Percentiles rank a stretch among this genome's conserved stretches.
phyloP scores from a whole-genome alignment of 1,140 invertebrate species.

The Neodiprion virginianus region DNA sequence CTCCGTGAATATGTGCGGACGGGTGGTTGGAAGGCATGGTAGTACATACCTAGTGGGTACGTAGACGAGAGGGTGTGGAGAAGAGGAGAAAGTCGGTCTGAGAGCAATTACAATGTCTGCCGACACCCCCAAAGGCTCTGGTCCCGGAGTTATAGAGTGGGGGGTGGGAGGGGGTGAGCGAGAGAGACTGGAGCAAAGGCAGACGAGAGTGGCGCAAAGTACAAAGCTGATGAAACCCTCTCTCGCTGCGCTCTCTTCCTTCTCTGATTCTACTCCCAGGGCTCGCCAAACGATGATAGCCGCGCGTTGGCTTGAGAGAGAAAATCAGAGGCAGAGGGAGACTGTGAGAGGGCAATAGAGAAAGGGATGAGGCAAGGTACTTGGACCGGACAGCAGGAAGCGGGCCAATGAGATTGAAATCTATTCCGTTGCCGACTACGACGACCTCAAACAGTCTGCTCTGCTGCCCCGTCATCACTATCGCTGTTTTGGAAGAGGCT shows the following conservation, averaged over 20 bases:
- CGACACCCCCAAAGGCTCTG: slow-evolving; percentile 36
- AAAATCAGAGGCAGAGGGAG: neutral
- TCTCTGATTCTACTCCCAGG: neutral
- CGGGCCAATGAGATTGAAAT: slow-evolving; percentile 7
- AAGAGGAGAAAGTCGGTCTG: slow-evolving; percentile 32
- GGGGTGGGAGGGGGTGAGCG: neutral
- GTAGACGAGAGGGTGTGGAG: slow-evolving; percentile 16
- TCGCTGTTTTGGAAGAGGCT: too few species aligned
- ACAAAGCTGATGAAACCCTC: neutral
- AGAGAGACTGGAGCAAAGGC: neutral
- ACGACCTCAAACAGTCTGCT: too few species aligned
- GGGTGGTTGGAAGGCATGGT: too few species aligned
- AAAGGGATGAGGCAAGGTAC: neutral
- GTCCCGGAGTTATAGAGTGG: neutral
- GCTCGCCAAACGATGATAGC: too few species aligned
- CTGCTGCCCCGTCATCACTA: too few species aligned
- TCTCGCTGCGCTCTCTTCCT: neutral
- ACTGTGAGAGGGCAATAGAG: neutral
- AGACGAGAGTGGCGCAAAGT: neutral
- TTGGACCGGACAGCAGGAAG: neutral
- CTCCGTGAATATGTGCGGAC: too few species aligned
- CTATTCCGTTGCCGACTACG: neutral
- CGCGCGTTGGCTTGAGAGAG: neutral
- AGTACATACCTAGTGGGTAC: too few species aligned
- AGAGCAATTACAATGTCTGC: slow-evolving; percentile 40